These are phyloP conservation scores for Cebus imitator DNA, from an alignment of 2,113 vertebrate species.

Conservation along the genomic window DNA sequence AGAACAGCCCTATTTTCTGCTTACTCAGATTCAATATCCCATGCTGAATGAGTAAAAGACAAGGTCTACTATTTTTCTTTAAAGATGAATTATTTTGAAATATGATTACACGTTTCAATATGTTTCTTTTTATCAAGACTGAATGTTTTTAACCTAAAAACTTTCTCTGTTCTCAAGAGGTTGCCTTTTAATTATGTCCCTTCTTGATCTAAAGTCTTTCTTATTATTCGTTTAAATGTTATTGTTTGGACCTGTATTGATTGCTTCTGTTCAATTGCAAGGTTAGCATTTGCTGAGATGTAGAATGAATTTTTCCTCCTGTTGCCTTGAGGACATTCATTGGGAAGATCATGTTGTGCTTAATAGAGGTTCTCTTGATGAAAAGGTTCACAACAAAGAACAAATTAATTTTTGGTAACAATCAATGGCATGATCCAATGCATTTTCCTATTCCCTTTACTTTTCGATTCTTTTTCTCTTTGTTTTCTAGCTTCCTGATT, in stretches of 20 bases:
- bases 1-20: background rate
- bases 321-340: slow-evolving; percentile 73
- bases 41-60: background rate
- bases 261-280: slow-evolving; percentile 56
- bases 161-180: slow-evolving; percentile 57
- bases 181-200: slow-evolving; percentile 78
- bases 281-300: slow-evolving; percentile 62
- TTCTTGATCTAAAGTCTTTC: slow-evolving; percentile 64
- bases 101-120: slow-evolving; percentile 1
- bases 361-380: slow-evolving; percentile 78
- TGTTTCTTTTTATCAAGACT: background rate
- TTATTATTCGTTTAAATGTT: slow-evolving; percentile 79
- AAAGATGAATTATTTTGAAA: slow-evolving; percentile 57
- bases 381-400: slow-evolving; percentile 76
- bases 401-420: slow-evolving; percentile 79
- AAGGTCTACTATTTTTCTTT: background rate
- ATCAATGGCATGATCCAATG: slow-evolving; percentile 62
- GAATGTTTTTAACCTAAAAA: background rate
- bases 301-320: slow-evolving; percentile 66
- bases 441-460: slow-evolving; percentile 30
- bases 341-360: slow-evolving; percentile 65
- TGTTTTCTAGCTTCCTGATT: slow-evolving; percentile 55
- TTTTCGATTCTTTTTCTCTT: slow-evolving; percentile 67
- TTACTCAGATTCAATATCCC: background rate
- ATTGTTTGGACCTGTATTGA: slow-evolving; percentile 75